These are phyloP conservation scores for Zaprionus nigranus DNA, from an alignment of 1,140 invertebrate species.

Conservation along the genomic window DNA sequence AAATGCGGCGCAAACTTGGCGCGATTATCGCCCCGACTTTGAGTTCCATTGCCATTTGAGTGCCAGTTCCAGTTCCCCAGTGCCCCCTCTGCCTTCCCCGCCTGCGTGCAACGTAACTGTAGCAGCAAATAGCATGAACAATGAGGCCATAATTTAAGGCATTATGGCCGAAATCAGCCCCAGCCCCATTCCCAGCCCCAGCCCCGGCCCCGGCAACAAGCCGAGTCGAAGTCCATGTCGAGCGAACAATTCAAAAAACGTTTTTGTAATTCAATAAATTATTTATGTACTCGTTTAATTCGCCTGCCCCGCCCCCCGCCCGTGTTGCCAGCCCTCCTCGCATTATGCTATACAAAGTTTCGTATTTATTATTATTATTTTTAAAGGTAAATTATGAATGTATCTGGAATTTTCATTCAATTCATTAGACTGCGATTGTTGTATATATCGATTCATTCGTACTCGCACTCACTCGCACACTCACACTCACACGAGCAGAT, in stretches of 20 bases:
- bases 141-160: slow-evolving; percentile 78
- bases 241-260: slow-evolving; percentile 63
- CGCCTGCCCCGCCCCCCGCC: slow-evolving; percentile 15
- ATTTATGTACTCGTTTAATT: slow-evolving; percentile 77
- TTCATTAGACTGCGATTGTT: slow-evolving; percentile 76
- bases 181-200: slow-evolving; percentile 1
- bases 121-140: slow-evolving; percentile 56
- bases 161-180: slow-evolving; percentile 72
- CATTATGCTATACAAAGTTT: slow-evolving; percentile 44
- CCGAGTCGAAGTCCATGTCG: slow-evolving; percentile 4
- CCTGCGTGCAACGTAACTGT: slow-evolving; percentile 35
- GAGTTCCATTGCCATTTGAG: slow-evolving; percentile 31
- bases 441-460: slow-evolving; percentile 55
- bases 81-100: neutral
- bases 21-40: slow-evolving; percentile 63
- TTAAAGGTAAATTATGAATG: slow-evolving; percentile 53
- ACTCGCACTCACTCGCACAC: slow-evolving; percentile 18
- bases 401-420: slow-evolving; percentile 53
- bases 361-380: slow-evolving; percentile 59
- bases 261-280: slow-evolving; percentile 79
- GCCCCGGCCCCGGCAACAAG: slow-evolving; percentile 1
- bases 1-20: slow-evolving; percentile 61
- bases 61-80: neutral
- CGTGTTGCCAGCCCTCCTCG: neutral
- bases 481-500: slow-evolving; percentile 3